phyloP scores from a whole-genome alignment of 2,113 vertebrate species.

The Microcebus lehilahytsara region DNA sequence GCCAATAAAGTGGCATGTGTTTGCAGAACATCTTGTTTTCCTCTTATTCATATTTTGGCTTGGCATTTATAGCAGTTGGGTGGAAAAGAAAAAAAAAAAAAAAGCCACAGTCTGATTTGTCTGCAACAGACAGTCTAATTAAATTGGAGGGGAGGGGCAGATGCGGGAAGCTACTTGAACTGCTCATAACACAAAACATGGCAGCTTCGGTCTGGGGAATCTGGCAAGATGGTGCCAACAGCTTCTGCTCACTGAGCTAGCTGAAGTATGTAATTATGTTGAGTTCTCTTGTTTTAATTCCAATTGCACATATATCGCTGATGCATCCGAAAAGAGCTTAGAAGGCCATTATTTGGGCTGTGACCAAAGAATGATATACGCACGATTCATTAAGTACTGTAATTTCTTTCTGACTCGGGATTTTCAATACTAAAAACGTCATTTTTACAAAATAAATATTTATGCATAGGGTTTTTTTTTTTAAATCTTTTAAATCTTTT shows the following conservation, averaged over 20 bases:
- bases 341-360: conserved; percentile 55
- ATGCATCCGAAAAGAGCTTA: conserved; percentile 60
- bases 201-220: conserved; percentile 72
- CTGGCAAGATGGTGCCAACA: conserved; percentile 69
- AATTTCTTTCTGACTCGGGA: conserved; percentile 55
- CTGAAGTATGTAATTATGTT: conserved; percentile 75
- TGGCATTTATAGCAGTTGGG: conserved; percentile 76
- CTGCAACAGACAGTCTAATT: conserved; percentile 80
- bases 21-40: conserved; percentile 79
- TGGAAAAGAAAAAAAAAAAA: neutral
- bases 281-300: conserved; percentile 74
- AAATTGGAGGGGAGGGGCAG: conserved; percentile 76
- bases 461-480: neutral
- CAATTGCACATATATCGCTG: conserved; percentile 63
- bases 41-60: conserved; percentile 78
- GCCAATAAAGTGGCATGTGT: conserved; percentile 71
- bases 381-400: conserved; percentile 41
- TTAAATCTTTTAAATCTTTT: neutral
- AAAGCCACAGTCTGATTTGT: conserved; percentile 73
- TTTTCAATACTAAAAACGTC: conserved; percentile 41
- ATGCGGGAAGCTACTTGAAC: conserved; percentile 66
- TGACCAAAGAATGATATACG: conserved; percentile 31
- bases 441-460: conserved; percentile 59
- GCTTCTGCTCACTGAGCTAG: conserved; percentile 66
- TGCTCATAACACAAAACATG: conserved; percentile 75